These are phyloP conservation scores for Coracopsis vasa DNA, from an alignment of 2,113 vertebrate species.

Conservation along the genomic window DNA sequence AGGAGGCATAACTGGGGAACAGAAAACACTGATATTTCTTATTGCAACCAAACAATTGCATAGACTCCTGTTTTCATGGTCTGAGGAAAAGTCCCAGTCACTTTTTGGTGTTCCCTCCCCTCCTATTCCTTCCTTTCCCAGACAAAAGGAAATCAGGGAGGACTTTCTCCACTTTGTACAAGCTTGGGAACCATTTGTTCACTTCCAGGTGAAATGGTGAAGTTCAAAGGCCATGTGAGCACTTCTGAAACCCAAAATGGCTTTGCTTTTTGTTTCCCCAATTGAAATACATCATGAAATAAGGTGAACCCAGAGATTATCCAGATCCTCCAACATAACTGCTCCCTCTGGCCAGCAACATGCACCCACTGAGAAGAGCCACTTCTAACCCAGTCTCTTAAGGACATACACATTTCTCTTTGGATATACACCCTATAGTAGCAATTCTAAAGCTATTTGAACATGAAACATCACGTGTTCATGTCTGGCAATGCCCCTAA, in stretches of 20 bases:
- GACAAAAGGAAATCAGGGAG: rapidly evolving
- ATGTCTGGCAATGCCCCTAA: not conserved
- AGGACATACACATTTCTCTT: not conserved
- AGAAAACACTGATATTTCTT: not conserved
- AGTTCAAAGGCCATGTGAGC: not conserved
- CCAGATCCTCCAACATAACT: not conserved
- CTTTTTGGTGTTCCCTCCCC: not conserved
- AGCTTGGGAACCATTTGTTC: not conserved
- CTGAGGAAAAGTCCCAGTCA: not conserved
- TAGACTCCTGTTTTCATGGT: rapidly evolving
- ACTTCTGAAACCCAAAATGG: not conserved
- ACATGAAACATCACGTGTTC: not conserved
- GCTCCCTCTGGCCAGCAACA: not conserved
- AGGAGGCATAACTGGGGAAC: not conserved
- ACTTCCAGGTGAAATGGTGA: not conserved
- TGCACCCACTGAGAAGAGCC: not conserved
- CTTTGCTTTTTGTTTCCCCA: not conserved
- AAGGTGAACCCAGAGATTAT: not conserved
- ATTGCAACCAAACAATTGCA: not conserved
- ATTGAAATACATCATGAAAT: not conserved
- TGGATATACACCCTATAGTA: not conserved
- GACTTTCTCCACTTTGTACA: not conserved
- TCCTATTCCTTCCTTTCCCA: not conserved
- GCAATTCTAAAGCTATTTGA: not conserved
- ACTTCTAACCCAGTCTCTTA: not conserved